Percentiles rank a stretch among this genome's conserved stretches.
Conservation (phyloP, 2,797 vertebrate species). For the Paedocypris micromegethes region DNA sequence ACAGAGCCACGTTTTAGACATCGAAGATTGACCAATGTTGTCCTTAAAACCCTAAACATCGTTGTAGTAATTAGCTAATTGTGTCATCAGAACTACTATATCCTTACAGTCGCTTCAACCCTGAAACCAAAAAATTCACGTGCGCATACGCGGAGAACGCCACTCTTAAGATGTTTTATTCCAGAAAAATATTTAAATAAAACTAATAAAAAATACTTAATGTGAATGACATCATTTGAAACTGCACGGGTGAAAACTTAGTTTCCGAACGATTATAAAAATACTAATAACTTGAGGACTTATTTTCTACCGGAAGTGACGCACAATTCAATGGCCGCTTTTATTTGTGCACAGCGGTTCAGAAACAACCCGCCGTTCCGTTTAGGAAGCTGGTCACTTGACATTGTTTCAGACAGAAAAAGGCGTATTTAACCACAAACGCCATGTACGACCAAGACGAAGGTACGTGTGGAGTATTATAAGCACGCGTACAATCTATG, state of each 20-base stretch:
- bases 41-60: conserved; percentile 50
- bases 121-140: conserved; percentile 29
- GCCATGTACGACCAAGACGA: conserved; percentile 75
- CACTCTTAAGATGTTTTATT: conserved; percentile 16
- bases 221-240: too few species aligned
- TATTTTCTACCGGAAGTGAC: conserved; percentile 42
- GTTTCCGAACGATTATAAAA: too few species aligned
- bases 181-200: background rate
- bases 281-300: too few species aligned
- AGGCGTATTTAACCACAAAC: background rate
- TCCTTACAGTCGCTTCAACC: conserved; percentile 5
- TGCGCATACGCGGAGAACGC: background rate
- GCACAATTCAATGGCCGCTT: conserved; percentile 1
- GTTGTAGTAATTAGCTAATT: background rate
- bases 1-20: conserved; percentile 13
- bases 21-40: background rate
- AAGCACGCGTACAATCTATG: too few species aligned
- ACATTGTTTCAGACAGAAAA: background rate
- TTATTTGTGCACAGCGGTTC: background rate
- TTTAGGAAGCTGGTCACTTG: background rate
- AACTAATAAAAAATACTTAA: too few species aligned
- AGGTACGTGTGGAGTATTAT: conserved; percentile 53
- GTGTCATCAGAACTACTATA: background rate
- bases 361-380: conserved; percentile 7
- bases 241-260: too few species aligned